phyloP scores from a whole-genome alignment of 2,888 invertebrate species.

The Chloroclysta siterata region DNA sequence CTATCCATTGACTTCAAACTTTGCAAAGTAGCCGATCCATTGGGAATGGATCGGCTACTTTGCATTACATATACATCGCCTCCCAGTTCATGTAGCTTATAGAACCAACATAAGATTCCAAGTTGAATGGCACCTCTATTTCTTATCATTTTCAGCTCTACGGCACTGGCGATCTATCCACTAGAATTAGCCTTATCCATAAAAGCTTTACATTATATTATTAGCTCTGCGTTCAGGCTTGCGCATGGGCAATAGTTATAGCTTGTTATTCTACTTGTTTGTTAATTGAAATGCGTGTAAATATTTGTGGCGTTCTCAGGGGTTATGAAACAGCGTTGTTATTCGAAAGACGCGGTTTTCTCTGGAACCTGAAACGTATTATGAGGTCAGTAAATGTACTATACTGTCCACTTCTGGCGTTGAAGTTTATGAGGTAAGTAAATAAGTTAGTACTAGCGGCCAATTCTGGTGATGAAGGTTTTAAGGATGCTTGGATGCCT shows the following conservation, averaged over 20 bases:
- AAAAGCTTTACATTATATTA: conserved; percentile 40
- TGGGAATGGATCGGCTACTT: too few relatives aligned
- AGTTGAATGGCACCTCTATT: too few relatives aligned
- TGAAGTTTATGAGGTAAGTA: not conserved
- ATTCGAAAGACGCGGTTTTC: conserved; percentile 29
- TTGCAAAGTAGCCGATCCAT: too few relatives aligned
- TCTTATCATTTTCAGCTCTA: too few relatives aligned
- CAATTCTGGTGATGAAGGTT: not conserved
- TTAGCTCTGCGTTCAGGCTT: conserved; percentile 51
- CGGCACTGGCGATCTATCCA: too few relatives aligned
- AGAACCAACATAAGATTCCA: too few relatives aligned
- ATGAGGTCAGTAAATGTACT: not conserved
- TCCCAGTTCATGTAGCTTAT: too few relatives aligned
- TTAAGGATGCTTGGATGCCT: too few relatives aligned
- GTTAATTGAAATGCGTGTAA: conserved; percentile 82
- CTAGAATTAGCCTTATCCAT: conserved; percentile 20
- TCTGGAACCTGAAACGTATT: not conserved
- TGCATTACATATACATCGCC: too few relatives aligned
- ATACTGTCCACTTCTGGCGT: too few relatives aligned
- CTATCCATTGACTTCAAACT: too few relatives aligned
- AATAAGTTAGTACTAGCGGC: too few relatives aligned
- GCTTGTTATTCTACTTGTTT: conserved; percentile 68
- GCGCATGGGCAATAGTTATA: conserved; percentile 59
- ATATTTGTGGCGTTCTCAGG: conserved; percentile 64
- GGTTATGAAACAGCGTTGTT: conserved; percentile 70